Percentiles rank a stretch among this genome's conserved stretches.
phyloP scores from a whole-genome alignment of 1,140 invertebrate genomes.

The Steinernema feltiae region DNA sequence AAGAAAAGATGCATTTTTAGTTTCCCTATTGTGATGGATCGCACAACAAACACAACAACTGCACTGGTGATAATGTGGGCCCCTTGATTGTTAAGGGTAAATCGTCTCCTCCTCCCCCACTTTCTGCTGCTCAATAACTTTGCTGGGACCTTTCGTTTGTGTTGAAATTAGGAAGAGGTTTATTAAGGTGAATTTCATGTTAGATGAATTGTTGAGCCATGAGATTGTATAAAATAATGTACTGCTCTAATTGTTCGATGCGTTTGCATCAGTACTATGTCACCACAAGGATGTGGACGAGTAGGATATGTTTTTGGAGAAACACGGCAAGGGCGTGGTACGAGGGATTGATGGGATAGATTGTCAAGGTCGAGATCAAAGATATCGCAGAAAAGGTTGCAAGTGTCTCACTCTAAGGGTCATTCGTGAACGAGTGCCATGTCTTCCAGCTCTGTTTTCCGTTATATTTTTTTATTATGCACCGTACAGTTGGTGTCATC shows the following conservation, averaged over 20 bases:
- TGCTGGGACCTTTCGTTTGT: background rate
- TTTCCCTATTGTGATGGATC: constrained; percentile 39
- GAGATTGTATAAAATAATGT: too few relatives aligned
- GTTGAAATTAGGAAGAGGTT: too few relatives aligned
- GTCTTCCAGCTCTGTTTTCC: background rate
- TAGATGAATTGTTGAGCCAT: too few relatives aligned
- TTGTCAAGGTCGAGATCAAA: constrained; percentile 2
- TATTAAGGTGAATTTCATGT: too few relatives aligned
- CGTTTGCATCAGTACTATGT: too few relatives aligned
- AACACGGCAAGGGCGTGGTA: too few relatives aligned
- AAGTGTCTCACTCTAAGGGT: background rate
- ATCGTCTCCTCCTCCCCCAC: background rate
- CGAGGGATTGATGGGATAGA: background rate
- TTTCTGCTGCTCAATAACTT: too few relatives aligned
- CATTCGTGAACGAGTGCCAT: background rate
- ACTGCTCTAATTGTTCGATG: too few relatives aligned
- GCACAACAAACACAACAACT: constrained; percentile 36
- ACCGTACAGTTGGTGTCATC: too few relatives aligned
- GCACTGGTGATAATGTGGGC: constrained; percentile 42
- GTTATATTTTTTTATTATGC: too few relatives aligned
- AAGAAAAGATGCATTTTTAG: constrained; percentile 18
- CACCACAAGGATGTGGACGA: too few relatives aligned
- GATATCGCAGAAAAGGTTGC: background rate
- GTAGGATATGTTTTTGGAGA: too few relatives aligned
- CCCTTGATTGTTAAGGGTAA: constrained; percentile 35